A percentile compares a stretch with the other conserved stretches of the same genome.
phyloP scores from a whole-genome alignment of 2,113 vertebrate genomes.

The Tauraco erythrolophus region DNA sequence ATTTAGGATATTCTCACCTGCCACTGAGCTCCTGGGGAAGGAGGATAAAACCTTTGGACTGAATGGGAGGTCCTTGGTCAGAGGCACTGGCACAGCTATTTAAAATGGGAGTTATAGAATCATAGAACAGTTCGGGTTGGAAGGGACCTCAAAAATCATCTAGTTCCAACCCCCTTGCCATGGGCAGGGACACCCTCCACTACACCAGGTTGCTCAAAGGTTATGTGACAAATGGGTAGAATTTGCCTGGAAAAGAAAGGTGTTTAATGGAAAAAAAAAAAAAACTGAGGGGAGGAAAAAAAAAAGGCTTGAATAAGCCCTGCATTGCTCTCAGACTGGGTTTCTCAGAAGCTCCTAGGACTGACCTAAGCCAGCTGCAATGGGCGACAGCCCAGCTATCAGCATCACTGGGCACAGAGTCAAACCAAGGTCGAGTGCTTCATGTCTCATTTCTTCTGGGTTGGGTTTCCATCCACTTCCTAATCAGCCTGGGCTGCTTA shows the following conservation, averaged over 20 bases:
- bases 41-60: neutral
- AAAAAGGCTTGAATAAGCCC: neutral
- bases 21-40: neutral
- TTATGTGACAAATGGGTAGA: neutral
- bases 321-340: neutral
- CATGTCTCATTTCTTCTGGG: neutral
- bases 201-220: no score
- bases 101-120: neutral
- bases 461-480: neutral
- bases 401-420: neutral
- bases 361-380: neutral
- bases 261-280: neutral
- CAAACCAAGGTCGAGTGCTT: neutral
- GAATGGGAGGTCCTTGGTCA: neutral
- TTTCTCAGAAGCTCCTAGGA: neutral
- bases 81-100: neutral
- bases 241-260: neutral
- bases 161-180: no score
- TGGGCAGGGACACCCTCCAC: no score
- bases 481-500: neutral
- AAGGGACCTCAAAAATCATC: no score
- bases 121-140: no score
- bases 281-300: accelerated
- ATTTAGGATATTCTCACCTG: neutral
- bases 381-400: neutral